Conservation (phyloP, 2,797 vertebrate genomes). For the Mormyrops boulengeri region DNA sequence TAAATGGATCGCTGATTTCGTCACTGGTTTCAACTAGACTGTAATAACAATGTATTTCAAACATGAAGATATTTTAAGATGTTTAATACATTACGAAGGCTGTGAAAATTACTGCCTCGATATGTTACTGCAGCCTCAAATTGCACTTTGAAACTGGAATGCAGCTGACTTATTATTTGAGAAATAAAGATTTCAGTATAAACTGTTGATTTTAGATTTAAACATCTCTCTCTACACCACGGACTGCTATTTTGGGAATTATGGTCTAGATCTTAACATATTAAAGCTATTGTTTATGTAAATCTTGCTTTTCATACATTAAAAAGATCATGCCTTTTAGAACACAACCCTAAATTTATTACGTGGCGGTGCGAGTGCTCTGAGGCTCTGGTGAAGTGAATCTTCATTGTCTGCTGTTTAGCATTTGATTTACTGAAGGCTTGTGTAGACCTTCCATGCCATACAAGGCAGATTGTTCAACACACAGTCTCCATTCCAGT, state of each 20-base stretch:
- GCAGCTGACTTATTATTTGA: neutral
- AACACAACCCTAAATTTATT: neutral
- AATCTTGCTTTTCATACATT: neutral
- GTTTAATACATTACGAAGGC: neutral
- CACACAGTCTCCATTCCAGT: neutral
- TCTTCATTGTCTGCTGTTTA: neutral
- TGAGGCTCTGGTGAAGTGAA: neutral
- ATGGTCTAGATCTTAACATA: neutral
- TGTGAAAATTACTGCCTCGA: neutral
- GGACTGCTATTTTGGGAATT: neutral
- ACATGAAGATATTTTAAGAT: neutral
- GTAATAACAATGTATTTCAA: conserved; percentile 3
- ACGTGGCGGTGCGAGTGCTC: neutral
- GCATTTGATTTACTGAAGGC: conserved; percentile 14
- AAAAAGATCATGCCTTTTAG: neutral
- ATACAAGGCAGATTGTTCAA: conserved; percentile 10
- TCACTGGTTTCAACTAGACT: neutral
- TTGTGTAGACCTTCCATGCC: conserved; percentile 14
- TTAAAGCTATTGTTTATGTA: conserved; percentile 13
- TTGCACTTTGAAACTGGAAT: neutral
- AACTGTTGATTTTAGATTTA: conserved; percentile 6
- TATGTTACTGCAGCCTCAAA: neutral
- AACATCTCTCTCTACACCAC: neutral
- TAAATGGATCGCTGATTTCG: neutral
- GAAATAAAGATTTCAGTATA: neutral